Evolutionary conservation across 2,113 vertebrate species (phyloP), one percentile per base, ranked within the genome.

Genomic region (Amazona vittata): DNA sequence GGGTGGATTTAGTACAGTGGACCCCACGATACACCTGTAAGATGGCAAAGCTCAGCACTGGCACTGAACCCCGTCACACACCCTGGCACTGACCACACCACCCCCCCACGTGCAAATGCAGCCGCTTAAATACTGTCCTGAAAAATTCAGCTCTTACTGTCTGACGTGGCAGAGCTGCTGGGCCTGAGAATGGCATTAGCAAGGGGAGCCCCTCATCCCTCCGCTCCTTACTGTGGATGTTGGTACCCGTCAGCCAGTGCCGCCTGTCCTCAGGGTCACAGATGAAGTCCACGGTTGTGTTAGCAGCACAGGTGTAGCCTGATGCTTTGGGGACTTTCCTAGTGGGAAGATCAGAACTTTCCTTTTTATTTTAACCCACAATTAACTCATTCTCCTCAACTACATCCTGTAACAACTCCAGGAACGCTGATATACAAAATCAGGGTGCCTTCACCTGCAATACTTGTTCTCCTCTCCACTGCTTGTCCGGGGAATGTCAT

Each of bases 181-280:
- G 2, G 7, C 47, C 10, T 21, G 49, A 50, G 64, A 37, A 50
- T 0, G 1, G 44, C 33, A 21, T 9, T 12, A 68, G 43, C 7
- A 11, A 71, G 43, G 39, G 41, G 29, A 50, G 16, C 31, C 20
- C 1, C 33, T 59, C 57, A 4, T 33, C 49, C 47, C 70, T 37
- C 46, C 1, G 2, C 31, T 53, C 24, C 63, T 11, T 21, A 15
- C 57, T 35, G 57, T 10, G 57, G 33, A 0, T 18, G 67, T 5
- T 47, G 53, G 31, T 17, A 31, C 1, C 9, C 24, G 28, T 50
- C 63, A 64, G 31, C 11, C 73, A 67, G 17, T 8, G 52, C 25
- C 69, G 16, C 74, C 64, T 33, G 60, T 33, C 77, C 64, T 33
- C 1, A 1, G 71, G 44, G 35, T 19, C 78, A 79, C 57, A 11